Evolutionary conservation across 2,888 invertebrate species (phyloP).

Genomic region (Cynaeus angustus): DNA sequence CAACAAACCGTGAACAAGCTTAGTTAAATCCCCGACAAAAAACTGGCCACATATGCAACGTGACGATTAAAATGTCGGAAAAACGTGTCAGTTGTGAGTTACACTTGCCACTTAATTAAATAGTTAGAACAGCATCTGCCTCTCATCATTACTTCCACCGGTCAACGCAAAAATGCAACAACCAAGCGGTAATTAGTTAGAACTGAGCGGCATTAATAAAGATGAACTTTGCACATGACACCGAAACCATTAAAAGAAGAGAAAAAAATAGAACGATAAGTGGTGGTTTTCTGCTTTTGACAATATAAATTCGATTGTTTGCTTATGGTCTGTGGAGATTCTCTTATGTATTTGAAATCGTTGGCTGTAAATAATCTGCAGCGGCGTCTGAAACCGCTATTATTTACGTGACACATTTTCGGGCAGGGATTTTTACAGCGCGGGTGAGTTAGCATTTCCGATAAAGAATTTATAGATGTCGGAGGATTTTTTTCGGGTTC

Average conservation of each 20-base stretch:
- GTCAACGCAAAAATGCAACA: conserved; percentile 9
- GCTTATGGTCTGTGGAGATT: conserved; percentile 48
- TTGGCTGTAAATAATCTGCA: conserved; percentile 53
- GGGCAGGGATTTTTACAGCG: conserved; percentile 47
- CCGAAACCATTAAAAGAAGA: conserved; percentile 36
- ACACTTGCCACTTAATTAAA: conserved; percentile 42
- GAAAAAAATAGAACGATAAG: conserved; percentile 40
- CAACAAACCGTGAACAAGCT: not conserved
- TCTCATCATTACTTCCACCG: conserved; percentile 14
- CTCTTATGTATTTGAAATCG: conserved; percentile 52
- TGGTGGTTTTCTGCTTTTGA: conserved; percentile 48
- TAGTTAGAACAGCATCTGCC: conserved; percentile 29
- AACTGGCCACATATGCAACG: conserved; percentile 20
- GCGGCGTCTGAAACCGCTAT: conserved; percentile 51
- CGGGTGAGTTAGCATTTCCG: conserved; percentile 49
- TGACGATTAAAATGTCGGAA: conserved; percentile 31
- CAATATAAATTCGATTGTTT: conserved; percentile 50
- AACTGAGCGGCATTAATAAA: conserved; percentile 24
- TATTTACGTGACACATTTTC: conserved; percentile 53
- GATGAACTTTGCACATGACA: conserved; percentile 41
- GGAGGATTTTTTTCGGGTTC: conserved; percentile 28
- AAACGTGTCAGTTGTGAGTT: conserved; percentile 31
- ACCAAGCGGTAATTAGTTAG: conserved; percentile 21
- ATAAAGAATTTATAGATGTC: conserved; percentile 49
- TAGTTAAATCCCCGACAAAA: conserved; percentile 10